These are phyloP conservation scores for Homarus gammarus DNA, from an alignment of 2,888 invertebrate species.

Conservation along the genomic window DNA sequence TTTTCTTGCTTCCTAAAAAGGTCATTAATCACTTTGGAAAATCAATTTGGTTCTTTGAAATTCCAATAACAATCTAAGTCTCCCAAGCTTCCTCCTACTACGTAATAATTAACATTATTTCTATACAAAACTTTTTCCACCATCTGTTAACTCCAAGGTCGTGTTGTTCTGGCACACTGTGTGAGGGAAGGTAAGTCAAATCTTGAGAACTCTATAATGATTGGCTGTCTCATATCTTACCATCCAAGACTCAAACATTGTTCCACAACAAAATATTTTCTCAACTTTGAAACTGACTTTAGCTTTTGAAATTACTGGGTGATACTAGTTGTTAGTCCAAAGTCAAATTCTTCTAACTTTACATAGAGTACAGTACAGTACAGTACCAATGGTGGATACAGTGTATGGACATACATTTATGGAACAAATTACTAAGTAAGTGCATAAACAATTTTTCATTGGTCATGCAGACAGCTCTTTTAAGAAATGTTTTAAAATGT, in stretches of 20 bases:
- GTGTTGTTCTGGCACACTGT: conserved; percentile 34
- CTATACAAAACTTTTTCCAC: conserved; percentile 54
- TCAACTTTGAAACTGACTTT: conserved; percentile 32
- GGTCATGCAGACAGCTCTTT: no score
- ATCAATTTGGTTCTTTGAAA: conserved; percentile 60
- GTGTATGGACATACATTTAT: no score
- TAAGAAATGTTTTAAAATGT: no score
- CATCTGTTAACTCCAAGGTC: conserved; percentile 24
- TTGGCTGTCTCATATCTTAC: conserved; percentile 39
- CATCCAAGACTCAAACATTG: conserved; percentile 28
- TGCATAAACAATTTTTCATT: no score
- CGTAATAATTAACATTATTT: conserved; percentile 47
- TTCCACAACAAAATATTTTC: conserved; percentile 16
- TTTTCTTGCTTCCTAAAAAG: conserved; percentile 39
- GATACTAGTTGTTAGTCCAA: neutral
- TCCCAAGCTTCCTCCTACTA: conserved; percentile 45
- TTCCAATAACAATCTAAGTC: conserved; percentile 58
- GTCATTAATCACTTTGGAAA: conserved; percentile 41
- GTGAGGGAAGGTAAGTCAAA: conserved; percentile 38
- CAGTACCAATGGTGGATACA: no score
- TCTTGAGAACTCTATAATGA: conserved; percentile 35
- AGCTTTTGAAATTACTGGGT: conserved; percentile 5
- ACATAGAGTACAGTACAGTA: no score
- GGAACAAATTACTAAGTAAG: no score
- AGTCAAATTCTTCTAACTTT: no score